Percentiles rank a stretch among this genome's conserved stretches.
phyloP scores from a whole-genome alignment of 2,888 invertebrate genomes.

The Theodoxus fluviatilis region DNA sequence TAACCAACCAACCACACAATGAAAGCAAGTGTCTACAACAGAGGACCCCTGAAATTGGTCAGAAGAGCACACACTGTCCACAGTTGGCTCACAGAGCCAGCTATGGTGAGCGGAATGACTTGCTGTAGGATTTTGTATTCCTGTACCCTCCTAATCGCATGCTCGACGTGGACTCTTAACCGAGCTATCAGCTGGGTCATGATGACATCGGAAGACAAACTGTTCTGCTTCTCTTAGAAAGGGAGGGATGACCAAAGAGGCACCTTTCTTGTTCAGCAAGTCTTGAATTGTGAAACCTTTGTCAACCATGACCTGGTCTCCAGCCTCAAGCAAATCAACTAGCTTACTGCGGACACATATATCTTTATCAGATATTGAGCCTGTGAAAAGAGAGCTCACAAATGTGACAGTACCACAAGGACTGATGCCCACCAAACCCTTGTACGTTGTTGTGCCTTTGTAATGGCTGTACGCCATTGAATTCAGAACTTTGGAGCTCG shows the following conservation, averaged over 20 bases:
- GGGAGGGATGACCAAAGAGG: constrained; percentile 28
- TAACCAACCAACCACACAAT: no score
- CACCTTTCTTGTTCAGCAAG: constrained; percentile 23
- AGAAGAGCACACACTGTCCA: constrained; percentile 29
- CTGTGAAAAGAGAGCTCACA: constrained; percentile 28
- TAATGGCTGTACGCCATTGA: constrained; percentile 26
- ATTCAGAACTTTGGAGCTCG: constrained; percentile 18
- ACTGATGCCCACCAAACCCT: constrained; percentile 30
- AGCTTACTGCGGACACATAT: constrained; percentile 22
- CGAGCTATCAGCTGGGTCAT: constrained; percentile 16
- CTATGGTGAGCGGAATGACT: constrained; percentile 25
- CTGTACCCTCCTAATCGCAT: constrained; percentile 23
- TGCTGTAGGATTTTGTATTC: constrained; percentile 29
- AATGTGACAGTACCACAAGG: constrained; percentile 28
- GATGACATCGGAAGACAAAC: constrained; percentile 17
- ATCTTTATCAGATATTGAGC: constrained; percentile 31
- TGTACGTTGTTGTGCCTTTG: constrained; percentile 26
- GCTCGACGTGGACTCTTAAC: constrained; percentile 25
- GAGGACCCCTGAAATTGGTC: constrained; percentile 21
- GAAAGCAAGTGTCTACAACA: no score
- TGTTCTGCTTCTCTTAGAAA: constrained; percentile 25
- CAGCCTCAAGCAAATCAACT: constrained; percentile 27
- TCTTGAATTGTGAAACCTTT: constrained; percentile 29
- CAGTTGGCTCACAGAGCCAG: constrained; percentile 29
- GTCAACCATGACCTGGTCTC: constrained; percentile 32